Conservation (phyloP, 2,113 vertebrate species). For the Xiphophorus hellerii region DNA sequence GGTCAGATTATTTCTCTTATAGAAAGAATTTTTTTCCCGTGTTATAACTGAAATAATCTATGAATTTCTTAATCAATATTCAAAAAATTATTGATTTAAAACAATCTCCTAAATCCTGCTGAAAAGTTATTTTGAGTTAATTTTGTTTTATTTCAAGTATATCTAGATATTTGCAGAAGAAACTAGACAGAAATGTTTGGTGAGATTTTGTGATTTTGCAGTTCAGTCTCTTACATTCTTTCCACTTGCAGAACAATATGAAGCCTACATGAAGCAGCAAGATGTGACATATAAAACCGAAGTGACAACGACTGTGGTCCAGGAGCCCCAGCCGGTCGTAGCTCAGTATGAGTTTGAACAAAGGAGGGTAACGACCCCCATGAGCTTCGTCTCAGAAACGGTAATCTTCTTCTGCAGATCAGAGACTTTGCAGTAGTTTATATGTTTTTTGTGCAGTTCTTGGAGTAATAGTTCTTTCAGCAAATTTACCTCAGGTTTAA, state of each 20-base stretch:
- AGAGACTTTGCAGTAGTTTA: not conserved
- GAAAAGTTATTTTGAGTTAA: too few relatives aligned
- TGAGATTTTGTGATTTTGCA: too few relatives aligned
- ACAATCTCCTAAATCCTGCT: too few relatives aligned
- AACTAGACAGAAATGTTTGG: too few relatives aligned
- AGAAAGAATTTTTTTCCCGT: too few relatives aligned
- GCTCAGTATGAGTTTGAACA: constrained; percentile 90
- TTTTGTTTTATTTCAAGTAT: too few relatives aligned
- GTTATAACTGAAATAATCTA: too few relatives aligned
- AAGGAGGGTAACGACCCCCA: constrained; percentile 86
- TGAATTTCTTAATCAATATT: too few relatives aligned
- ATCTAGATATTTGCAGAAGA: too few relatives aligned
- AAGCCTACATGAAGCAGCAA: constrained; percentile 87
- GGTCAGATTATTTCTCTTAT: too few relatives aligned
- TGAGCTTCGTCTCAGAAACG: constrained; percentile 90
- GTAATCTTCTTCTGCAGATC: constrained; percentile 68
- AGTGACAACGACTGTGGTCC: constrained; percentile 84
- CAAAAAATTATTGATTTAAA: too few relatives aligned
- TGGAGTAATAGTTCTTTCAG: not conserved
- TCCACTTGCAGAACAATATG: constrained; percentile 86
- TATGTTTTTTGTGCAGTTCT: too few relatives aligned
- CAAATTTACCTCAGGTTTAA: not conserved
- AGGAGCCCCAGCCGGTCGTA: constrained; percentile 85
- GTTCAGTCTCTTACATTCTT: not conserved
- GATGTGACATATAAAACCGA: constrained; percentile 89